phyloP scores from a whole-genome alignment of 2,113 vertebrate species.

The Rhodinocichla rosea region DNA sequence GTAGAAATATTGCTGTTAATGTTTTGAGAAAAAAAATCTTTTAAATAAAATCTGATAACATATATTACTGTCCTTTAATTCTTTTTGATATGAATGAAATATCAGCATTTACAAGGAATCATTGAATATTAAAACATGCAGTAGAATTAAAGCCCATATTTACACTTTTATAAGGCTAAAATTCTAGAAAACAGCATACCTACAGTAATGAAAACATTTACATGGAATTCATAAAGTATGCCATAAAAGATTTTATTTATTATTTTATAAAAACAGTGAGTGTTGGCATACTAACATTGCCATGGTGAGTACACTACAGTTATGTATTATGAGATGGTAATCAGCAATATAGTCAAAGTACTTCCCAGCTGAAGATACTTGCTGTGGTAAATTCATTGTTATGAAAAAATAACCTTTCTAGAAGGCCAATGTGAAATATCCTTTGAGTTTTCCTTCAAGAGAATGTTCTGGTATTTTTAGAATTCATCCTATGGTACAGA shows the following conservation, averaged over 20 bases:
- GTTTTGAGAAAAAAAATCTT: neutral
- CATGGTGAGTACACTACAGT: neutral
- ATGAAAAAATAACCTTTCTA: neutral
- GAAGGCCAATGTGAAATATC: neutral
- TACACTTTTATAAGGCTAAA: neutral
- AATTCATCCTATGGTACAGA: neutral
- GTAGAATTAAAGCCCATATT: neutral
- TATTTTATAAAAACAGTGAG: neutral
- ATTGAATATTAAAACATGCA: neutral
- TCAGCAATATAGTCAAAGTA: neutral
- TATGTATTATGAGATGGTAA: neutral
- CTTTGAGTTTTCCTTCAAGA: neutral
- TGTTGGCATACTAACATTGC: neutral
- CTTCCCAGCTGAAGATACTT: neutral
- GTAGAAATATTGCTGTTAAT: neutral
- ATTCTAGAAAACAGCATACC: neutral
- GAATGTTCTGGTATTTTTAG: neutral
- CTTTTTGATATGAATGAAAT: neutral
- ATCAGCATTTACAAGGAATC: neutral
- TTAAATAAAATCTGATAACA: neutral
- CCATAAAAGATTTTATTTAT: neutral
- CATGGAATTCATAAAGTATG: neutral
- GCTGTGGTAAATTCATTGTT: neutral
- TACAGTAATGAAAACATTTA: neutral
- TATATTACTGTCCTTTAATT: neutral